phyloP scores from a whole-genome alignment of 2,113 vertebrate species.

The Paraplagusia blochii region DNA sequence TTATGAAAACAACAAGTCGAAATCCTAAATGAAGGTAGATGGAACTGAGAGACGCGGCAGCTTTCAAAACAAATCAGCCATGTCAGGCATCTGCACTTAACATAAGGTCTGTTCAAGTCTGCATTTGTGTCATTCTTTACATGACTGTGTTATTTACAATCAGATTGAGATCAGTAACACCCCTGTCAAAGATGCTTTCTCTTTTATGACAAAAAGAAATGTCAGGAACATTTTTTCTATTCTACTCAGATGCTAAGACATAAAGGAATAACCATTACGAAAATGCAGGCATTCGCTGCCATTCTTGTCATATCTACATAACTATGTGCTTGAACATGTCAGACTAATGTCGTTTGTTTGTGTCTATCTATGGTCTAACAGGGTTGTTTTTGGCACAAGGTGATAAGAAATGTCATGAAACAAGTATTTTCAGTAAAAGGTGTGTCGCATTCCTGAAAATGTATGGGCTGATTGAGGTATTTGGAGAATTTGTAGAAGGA shows the following conservation, averaged over 20 bases:
- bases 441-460: conserved; percentile 8
- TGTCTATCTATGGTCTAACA: background rate
- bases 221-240: conserved; percentile 7
- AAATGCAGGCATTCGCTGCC: conserved; percentile 37
- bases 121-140: conserved; percentile 29
- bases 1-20: too few species aligned
- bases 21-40: background rate
- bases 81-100: conserved; percentile 5
- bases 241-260: conserved; percentile 3
- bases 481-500: conserved; percentile 28
- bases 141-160: conserved; percentile 14
- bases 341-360: conserved; percentile 16
- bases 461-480: conserved; percentile 14
- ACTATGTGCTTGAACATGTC: conserved; percentile 19
- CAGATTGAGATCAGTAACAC: background rate
- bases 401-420: background rate
- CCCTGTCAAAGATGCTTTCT: conserved; percentile 3
- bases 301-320: conserved; percentile 10
- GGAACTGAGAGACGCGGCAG: background rate
- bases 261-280: conserved; percentile 44
- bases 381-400: background rate
- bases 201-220: conserved; percentile 3
- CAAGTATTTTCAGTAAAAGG: conserved; percentile 9
- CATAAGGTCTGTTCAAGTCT: conserved; percentile 15
- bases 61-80: background rate